Evolutionary conservation across 2,888 invertebrate genomes (phyloP).

Genomic region (Ceriagrion tenellum): DNA sequence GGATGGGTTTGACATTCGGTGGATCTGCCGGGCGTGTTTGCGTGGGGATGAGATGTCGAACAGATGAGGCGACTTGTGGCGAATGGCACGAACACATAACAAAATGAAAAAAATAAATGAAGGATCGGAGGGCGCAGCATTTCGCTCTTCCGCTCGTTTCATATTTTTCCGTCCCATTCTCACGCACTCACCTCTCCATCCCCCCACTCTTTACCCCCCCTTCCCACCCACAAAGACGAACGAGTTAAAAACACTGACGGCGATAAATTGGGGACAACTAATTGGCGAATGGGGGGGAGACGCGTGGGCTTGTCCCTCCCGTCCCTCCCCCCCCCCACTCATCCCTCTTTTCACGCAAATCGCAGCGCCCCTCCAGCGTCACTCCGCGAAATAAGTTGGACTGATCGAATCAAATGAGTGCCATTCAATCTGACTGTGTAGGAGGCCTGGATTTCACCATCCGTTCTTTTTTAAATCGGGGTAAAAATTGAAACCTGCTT

Average conservation of each 20-base stretch:
- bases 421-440: not conserved
- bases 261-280: conserved; percentile 12
- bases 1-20: no score
- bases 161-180: not conserved
- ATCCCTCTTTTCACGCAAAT: not conserved
- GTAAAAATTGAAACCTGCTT: not conserved
- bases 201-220: not conserved
- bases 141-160: not conserved
- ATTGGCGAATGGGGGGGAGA: not conserved
- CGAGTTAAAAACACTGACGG: not conserved
- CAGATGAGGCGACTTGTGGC: conserved; percentile 32
- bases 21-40: not conserved
- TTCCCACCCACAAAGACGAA: not conserved
- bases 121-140: not conserved
- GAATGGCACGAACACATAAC: not conserved
- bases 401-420: not conserved
- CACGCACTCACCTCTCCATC: no score
- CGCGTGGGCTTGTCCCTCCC: no score
- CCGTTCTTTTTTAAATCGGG: not conserved
- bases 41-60: not conserved
- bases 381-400: not conserved
- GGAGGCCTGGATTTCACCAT: not conserved
- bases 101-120: not conserved
- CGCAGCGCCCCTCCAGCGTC: not conserved
- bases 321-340: not conserved